A percentile compares a stretch with the other conserved stretches of the same genome.
Evolutionary conservation across 2,888 invertebrate species (phyloP).

Genomic region (Caenorhabditis virilis): DNA sequence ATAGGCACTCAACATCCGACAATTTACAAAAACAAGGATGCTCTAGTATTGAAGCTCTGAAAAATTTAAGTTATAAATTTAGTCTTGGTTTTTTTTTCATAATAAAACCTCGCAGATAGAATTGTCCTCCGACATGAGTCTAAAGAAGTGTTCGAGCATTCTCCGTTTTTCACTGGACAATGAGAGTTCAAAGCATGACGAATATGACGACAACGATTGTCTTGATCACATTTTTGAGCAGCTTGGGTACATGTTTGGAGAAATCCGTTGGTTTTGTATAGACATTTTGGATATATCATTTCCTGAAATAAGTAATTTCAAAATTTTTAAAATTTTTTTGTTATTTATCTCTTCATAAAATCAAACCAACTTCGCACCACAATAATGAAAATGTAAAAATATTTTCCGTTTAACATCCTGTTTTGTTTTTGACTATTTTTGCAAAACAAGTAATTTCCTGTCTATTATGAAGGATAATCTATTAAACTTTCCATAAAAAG

Average conservation of each 20-base stretch:
- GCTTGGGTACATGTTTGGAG: constrained; percentile 51
- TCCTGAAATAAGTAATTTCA: constrained; percentile 49
- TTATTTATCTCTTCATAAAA: background rate
- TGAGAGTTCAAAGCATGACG: constrained; percentile 17
- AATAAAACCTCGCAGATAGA: constrained; percentile 36
- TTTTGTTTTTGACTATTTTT: background rate
- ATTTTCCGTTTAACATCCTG: background rate
- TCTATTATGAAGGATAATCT: too few species aligned
- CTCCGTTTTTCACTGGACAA: constrained; percentile 43
- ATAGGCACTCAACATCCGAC: constrained; percentile 52
- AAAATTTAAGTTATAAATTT: background rate
- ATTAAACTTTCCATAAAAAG: too few species aligned
- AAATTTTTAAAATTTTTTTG: too few species aligned
- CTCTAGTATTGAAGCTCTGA: constrained; percentile 61
- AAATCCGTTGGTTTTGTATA: constrained; percentile 44
- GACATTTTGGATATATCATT: constrained; percentile 60
- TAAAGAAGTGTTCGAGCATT: constrained; percentile 30
- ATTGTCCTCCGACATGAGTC: constrained; percentile 42
- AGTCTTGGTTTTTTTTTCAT: constrained; percentile 6
- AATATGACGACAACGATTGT: constrained; percentile 48
- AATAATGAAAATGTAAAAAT: background rate
- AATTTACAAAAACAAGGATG: constrained; percentile 60
- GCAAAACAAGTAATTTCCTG: too few species aligned
- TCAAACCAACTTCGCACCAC: too few species aligned
- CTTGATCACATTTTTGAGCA: constrained; percentile 47